Evolutionary conservation across 2,113 vertebrate species (phyloP).

Genomic region (Gallinago paraguaiae): DNA sequence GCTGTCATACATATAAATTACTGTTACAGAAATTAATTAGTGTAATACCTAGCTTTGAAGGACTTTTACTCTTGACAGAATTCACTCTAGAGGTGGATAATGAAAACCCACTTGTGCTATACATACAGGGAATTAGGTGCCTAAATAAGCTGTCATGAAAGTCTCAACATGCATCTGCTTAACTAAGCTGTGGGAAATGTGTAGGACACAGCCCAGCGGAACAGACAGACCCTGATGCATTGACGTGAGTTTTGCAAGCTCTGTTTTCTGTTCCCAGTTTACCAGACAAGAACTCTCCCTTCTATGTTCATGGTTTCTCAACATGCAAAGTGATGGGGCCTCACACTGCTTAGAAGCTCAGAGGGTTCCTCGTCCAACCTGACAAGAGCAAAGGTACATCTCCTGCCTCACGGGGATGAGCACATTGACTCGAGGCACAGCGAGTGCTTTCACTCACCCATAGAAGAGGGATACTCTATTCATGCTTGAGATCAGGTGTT

Average conservation of each 20-base stretch:
- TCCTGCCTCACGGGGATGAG: fast-evolving
- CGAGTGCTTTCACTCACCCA: not conserved
- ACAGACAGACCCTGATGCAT: not conserved
- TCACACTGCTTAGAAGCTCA: not conserved
- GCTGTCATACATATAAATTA: not conserved
- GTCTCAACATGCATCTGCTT: not conserved
- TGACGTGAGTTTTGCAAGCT: not conserved
- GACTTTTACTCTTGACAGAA: not conserved
- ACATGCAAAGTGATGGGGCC: fast-evolving
- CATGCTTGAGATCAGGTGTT: not conserved
- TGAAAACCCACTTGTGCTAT: not conserved
- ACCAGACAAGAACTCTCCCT: not conserved
- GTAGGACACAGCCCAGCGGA: not conserved
- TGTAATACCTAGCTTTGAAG: not conserved
- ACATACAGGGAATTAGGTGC: not conserved
- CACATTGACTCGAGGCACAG: not conserved
- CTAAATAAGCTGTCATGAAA: not conserved
- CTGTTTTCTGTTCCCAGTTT: not conserved
- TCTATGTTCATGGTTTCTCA: not conserved
- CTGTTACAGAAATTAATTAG: not conserved
- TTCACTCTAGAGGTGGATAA: not conserved
- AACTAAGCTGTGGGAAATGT: not conserved
- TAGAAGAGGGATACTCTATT: not conserved
- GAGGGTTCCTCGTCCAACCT: fast-evolving
- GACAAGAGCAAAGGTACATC: not conserved